Conservation (phyloP, 2,888 invertebrate species). For the Cacoxenus indagator region DNA sequence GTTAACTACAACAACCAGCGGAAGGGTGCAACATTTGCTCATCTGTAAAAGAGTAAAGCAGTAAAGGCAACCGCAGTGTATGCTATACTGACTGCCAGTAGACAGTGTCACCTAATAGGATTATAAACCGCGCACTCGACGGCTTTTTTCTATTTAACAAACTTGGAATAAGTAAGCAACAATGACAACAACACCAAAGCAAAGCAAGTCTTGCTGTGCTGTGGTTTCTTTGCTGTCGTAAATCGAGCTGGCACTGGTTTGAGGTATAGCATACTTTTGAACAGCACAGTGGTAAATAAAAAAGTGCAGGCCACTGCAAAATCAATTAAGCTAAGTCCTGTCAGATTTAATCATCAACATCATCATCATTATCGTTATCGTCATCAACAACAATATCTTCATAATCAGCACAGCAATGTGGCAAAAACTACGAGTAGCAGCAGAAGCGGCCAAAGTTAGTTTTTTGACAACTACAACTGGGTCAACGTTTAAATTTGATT, state of each 20-base stretch:
- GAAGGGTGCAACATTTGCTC: conserved; percentile 4
- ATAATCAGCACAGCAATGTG: background rate
- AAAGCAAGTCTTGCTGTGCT: conserved; percentile 14
- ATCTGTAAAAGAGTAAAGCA: background rate
- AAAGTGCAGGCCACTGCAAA: conserved; percentile 56
- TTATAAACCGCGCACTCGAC: conserved; percentile 42
- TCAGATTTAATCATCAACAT: conserved; percentile 17
- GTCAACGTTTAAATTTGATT: conserved; percentile 49
- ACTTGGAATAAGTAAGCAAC: conserved; percentile 36
- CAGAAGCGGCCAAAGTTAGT: conserved; percentile 47
- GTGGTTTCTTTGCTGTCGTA: conserved; percentile 11
- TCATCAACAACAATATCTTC: background rate
- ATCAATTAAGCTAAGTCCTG: conserved; percentile 52
- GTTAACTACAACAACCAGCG: background rate
- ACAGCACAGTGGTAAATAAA: conserved; percentile 13
- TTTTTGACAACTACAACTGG: conserved; percentile 37
- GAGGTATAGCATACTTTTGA: conserved; percentile 31
- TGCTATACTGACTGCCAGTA: conserved; percentile 31
- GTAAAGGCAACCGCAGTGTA: conserved; percentile 45
- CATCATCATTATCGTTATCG: background rate
- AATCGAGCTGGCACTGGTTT: conserved; percentile 12
- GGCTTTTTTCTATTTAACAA: conserved; percentile 18
- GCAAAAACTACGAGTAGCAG: conserved; percentile 28
- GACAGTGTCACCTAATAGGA: conserved; percentile 47
- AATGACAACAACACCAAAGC: conserved; percentile 7